These are phyloP conservation scores for Trypoxylon attenuatum DNA, from an alignment of 2,888 invertebrate genomes.

Conservation along the genomic window DNA sequence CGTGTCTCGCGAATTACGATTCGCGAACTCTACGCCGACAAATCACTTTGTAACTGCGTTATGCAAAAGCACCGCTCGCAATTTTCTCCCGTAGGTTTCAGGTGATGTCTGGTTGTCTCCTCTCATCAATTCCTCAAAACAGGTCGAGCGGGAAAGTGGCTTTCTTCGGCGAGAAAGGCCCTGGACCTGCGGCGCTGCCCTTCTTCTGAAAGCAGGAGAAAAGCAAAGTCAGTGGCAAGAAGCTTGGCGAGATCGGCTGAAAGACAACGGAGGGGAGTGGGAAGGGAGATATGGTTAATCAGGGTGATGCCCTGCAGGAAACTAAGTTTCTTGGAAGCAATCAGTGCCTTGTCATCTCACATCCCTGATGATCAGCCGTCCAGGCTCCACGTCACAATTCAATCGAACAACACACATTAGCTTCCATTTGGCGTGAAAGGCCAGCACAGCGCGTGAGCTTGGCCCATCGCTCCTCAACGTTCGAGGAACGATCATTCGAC, in stretches of 20 bases:
- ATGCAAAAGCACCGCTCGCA: too few relatives aligned
- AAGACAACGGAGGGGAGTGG: not conserved
- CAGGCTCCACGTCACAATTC: too few relatives aligned
- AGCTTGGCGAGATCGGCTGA: not conserved
- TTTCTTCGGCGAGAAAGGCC: not conserved
- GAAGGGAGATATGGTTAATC: slow-evolving; percentile 22
- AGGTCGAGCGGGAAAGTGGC: too few relatives aligned
- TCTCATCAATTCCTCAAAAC: not conserved
- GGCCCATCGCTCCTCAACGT: too few relatives aligned
- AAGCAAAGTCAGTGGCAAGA: too few relatives aligned
- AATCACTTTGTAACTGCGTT: slow-evolving; percentile 51
- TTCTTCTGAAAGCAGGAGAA: slow-evolving; percentile 31
- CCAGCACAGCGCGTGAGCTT: too few relatives aligned
- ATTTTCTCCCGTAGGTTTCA: slow-evolving; percentile 3
- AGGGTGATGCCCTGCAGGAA: slow-evolving; percentile 22
- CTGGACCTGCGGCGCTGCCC: not conserved
- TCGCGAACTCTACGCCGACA: slow-evolving; percentile 21
- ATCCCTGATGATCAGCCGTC: too few relatives aligned
- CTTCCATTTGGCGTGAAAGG: too few relatives aligned
- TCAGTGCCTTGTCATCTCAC: slow-evolving; percentile 34
- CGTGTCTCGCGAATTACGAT: slow-evolving; percentile 24
- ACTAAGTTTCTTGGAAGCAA: slow-evolving; percentile 40
- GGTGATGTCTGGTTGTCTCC: not conserved
- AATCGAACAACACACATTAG: too few relatives aligned
- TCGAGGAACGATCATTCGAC: too few relatives aligned